Evolutionary conservation across 2,888 invertebrate species (phyloP).

Genomic region (Agriopis marginaria): DNA sequence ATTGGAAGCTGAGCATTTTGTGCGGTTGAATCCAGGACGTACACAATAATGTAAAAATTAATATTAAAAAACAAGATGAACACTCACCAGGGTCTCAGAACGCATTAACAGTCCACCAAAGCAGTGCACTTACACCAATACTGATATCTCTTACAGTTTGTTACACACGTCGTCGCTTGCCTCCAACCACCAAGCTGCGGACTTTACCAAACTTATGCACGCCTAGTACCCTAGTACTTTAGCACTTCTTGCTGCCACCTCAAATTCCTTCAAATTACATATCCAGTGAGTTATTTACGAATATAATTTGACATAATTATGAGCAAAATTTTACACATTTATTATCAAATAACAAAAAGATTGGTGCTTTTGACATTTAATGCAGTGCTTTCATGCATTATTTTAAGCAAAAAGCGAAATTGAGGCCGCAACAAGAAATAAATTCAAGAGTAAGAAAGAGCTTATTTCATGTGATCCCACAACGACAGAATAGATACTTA

Average conservation of each 20-base stretch:
- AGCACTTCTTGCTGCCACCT: slow-evolving; percentile 71
- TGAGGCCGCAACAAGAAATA: slow-evolving; percentile 66
- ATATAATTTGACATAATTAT: neutral
- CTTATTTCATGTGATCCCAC: slow-evolving; percentile 74
- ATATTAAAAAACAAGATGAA: slow-evolving; percentile 80
- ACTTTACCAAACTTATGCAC: slow-evolving; percentile 82
- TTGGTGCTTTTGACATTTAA: slow-evolving; percentile 3
- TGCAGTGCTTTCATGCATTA: slow-evolving; percentile 23
- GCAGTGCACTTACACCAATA: slow-evolving; percentile 85
- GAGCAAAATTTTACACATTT: neutral
- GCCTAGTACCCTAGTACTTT: slow-evolving; percentile 79
- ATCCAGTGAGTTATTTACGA: neutral
- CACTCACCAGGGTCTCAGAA: slow-evolving; percentile 83
- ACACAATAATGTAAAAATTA: slow-evolving; percentile 56
- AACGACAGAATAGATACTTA: slow-evolving; percentile 78
- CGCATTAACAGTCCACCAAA: slow-evolving; percentile 86
- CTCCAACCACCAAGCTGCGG: slow-evolving; percentile 84
- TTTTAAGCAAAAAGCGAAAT: slow-evolving; percentile 49
- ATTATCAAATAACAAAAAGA: neutral
- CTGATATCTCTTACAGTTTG: slow-evolving; percentile 53
- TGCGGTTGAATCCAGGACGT: slow-evolving; percentile 60
- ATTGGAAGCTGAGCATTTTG: slow-evolving; percentile 56
- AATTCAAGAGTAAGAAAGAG: slow-evolving; percentile 69
- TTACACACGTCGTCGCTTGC: slow-evolving; percentile 80
- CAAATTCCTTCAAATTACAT: slow-evolving; percentile 50